Base-by-base conservation (phyloP, 2,888 invertebrate genomes). In the Plebejus argus region DNA sequence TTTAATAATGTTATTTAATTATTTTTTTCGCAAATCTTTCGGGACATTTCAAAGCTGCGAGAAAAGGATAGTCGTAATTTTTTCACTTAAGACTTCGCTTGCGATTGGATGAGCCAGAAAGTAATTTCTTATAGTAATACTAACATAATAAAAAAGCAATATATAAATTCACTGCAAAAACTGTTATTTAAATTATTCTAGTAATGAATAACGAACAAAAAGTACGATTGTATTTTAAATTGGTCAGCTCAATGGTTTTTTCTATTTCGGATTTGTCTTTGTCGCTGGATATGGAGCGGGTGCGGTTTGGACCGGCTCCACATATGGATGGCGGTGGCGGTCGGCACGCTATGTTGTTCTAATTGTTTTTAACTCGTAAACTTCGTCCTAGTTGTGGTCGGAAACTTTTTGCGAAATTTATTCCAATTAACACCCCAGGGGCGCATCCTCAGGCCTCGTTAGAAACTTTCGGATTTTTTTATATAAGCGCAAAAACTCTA, bases 331-430 rank as follows among this genome's bases (percentile, higher is more conserved):
- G 39, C 53, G 45, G 39, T 28, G 45, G 74, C 28, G 53, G 72
- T 72, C 72, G 23, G 45, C 23, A 23, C 20, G 71, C 74, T 74
- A 74, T 74, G 49, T 74, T 53, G 74, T 74, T 53, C 74, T 74
- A 74, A 74, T 74, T 74, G 74, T 74, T 74, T 74, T 74, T 74
- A 74, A 74, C 74, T 74, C 74, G 74, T 53, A 74, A 28, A 53
- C 23, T 74, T 74, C 53, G 74, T 23, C 49, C 49, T 53, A 74
- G 74, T 74, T 72, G 74, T 15, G 74, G 74, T 53, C 23, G 28
- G 74, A 49, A 74, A 49, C 53, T 74, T 74, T 74, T 74, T 74
- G 53, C 28, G 28, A 53, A 74, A 74, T 53, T 74, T 74, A 74
- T 74, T 74, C 28, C 74, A 74, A 74, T 74, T 74, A 74, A 74